phyloP scores from a whole-genome alignment of 2,113 vertebrate species.

The Pelmatolapia mariae region DNA sequence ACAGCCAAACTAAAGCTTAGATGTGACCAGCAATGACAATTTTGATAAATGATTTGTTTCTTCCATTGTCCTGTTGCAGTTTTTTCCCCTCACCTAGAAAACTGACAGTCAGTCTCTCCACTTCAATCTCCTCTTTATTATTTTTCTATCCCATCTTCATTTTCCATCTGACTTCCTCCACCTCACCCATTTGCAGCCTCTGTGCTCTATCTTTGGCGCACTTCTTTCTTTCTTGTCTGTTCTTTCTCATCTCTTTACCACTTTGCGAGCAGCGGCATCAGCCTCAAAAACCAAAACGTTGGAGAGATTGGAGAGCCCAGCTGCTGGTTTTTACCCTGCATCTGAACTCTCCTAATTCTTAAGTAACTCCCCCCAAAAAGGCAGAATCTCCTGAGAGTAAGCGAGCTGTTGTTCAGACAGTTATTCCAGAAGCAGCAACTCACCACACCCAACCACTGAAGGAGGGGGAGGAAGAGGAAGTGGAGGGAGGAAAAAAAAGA shows the following conservation, averaged over 20 bases:
- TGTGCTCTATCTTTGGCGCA: background rate
- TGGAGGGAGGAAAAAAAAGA: background rate
- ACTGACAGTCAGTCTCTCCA: background rate
- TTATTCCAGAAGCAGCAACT: slow-evolving; percentile 7
- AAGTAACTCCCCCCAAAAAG: background rate
- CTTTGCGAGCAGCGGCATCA: background rate
- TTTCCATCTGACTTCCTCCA: slow-evolving; percentile 21
- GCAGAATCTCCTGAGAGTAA: background rate
- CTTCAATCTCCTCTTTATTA: slow-evolving; percentile 30
- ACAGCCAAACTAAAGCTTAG: background rate
- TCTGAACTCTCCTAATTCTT: background rate
- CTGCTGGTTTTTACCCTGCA: background rate
- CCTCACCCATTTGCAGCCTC: background rate
- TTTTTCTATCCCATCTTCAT: slow-evolving; percentile 37
- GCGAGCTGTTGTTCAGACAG: background rate
- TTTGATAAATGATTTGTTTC: slow-evolving; percentile 18
- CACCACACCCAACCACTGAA: slow-evolving; percentile 8
- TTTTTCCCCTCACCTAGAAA: background rate
- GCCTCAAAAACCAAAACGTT: background rate
- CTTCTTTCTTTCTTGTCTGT: background rate
- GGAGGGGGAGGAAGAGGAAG: background rate
- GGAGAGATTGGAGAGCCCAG: background rate
- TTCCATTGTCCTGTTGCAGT: background rate
- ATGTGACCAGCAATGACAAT: background rate
- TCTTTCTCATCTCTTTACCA: background rate